Conservation (phyloP, 2,797 vertebrate species). For the Hydrophis major region DNA sequence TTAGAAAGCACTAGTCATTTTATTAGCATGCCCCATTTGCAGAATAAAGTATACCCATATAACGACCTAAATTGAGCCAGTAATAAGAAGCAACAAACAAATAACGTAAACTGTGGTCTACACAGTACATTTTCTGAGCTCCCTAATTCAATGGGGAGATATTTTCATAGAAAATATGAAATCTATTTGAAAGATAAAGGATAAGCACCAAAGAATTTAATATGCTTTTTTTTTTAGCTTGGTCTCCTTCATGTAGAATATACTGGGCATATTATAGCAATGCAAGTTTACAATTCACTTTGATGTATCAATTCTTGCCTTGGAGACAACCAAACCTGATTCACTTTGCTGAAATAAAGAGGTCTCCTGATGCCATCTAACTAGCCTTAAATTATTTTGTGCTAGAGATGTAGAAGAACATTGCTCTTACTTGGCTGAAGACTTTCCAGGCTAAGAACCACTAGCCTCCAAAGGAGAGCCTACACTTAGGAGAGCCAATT, state of each 20-base stretch:
- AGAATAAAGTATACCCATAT: neutral
- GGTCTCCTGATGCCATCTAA: neutral
- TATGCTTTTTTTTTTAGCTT: neutral
- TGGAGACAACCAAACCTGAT: neutral
- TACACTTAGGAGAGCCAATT: neutral
- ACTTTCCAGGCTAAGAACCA: neutral
- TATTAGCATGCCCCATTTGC: neutral
- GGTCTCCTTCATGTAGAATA: neutral
- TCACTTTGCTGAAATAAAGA: neutral
- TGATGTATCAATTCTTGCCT: neutral
- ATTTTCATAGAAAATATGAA: neutral
- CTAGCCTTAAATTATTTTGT: neutral
- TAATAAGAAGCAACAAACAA: neutral
- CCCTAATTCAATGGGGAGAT: neutral
- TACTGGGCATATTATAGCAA: neutral
- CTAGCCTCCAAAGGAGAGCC: neutral
- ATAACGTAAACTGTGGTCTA: neutral
- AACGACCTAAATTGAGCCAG: neutral
- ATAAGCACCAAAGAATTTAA: neutral
- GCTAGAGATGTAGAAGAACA: neutral
- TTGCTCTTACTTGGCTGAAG: neutral
- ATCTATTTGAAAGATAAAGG: neutral
- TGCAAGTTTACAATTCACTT: neutral
- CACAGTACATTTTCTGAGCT: neutral
- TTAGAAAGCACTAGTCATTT: neutral